Percentiles rank a stretch among this genome's conserved stretches.
phyloP scores from a whole-genome alignment of 2,797 vertebrate species.

The Crenuchus spilurus region DNA sequence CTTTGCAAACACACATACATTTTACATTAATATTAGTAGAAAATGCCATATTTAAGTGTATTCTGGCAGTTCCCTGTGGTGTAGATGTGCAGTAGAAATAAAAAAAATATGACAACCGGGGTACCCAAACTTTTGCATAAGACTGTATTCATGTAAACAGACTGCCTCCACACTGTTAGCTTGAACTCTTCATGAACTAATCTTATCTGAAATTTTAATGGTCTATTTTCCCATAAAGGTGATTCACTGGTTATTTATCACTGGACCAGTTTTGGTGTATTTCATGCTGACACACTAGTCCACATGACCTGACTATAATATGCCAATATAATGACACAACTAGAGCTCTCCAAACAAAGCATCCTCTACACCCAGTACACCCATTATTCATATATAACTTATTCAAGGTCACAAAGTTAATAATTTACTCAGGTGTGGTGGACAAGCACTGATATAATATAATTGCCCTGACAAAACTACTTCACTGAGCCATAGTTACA shows the following conservation, averaged over 20 bases:
- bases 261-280: no score
- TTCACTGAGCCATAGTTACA: constrained; percentile 7
- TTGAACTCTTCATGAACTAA: constrained; percentile 1
- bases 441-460: not conserved
- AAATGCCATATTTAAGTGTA: no score
- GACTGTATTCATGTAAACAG: not conserved
- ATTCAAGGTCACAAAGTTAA: constrained; percentile 6
- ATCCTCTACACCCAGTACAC: not conserved
- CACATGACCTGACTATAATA: constrained; percentile 15
- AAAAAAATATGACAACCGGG: no score
- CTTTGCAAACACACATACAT: no score
- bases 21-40: no score
- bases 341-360: not conserved
- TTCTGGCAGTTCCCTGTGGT: no score
- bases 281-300: not conserved
- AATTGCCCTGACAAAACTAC: not conserved
- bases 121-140: no score
- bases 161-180: not conserved
- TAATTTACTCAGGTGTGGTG: constrained; percentile 18
- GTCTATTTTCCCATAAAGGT: not conserved
- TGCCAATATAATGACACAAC: not conserved
- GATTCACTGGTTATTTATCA: no score
- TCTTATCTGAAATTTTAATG: not conserved
- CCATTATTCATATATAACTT: not conserved
- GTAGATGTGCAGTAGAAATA: no score